A percentile compares a stretch with the other conserved stretches of the same genome.
phyloP scores from a whole-genome alignment of 2,888 invertebrate species.

The Nemotelus nigrinus region DNA sequence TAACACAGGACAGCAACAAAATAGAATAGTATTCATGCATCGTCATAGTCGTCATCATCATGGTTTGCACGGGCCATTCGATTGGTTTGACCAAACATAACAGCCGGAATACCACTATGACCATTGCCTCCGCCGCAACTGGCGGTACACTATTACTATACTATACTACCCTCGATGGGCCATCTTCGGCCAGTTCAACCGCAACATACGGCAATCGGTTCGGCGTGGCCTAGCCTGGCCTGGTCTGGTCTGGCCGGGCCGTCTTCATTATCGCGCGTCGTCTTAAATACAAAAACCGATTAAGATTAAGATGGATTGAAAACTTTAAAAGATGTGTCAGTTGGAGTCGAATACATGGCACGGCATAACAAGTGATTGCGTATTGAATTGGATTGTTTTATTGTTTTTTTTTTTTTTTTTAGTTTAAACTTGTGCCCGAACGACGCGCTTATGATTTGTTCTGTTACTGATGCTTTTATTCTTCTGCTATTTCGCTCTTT shows the following conservation, averaged over 20 bases:
- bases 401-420: not conserved
- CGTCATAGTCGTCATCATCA: not conserved
- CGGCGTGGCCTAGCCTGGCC: no score
- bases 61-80: not conserved
- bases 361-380: not conserved
- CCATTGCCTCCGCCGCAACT: not conserved
- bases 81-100: no score
- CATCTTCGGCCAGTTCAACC: no score
- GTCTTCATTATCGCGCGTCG: slow-evolving; percentile 34
- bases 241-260: no score
- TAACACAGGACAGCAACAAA: no score
- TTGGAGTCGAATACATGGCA: slow-evolving; percentile 18
- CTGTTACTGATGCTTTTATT: no score
- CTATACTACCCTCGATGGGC: no score
- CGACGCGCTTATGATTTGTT: no score
- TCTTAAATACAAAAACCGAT: slow-evolving; percentile 23
- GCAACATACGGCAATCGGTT: no score
- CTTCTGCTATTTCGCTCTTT: no score
- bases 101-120: not conserved
- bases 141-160: not conserved
- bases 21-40: not conserved
- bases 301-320: slow-evolving; percentile 40
- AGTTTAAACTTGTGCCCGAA: no score
- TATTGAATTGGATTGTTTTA: slow-evolving; percentile 16
- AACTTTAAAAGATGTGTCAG: slow-evolving; percentile 30